These are phyloP conservation scores for Drusus annulatus DNA, from an alignment of 1,140 invertebrate genomes.

Conservation along the genomic window DNA sequence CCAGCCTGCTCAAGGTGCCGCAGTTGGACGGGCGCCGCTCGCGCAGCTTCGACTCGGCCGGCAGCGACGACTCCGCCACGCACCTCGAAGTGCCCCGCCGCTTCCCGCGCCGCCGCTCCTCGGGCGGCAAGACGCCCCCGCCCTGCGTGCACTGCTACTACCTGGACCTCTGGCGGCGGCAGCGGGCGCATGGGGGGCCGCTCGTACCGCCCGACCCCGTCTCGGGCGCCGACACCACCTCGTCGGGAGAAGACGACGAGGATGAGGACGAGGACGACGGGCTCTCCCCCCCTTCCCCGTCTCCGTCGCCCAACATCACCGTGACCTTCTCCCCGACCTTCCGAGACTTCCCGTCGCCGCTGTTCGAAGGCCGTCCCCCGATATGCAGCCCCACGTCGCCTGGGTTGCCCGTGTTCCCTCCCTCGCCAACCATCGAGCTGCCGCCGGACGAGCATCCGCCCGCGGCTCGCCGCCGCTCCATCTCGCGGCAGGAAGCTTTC, in stretches of 20 bases:
- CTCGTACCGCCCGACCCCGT: slow-evolving; percentile 50
- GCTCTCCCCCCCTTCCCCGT: slow-evolving; percentile 64
- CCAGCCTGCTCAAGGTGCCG: slow-evolving; percentile 76
- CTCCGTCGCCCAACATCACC: slow-evolving; percentile 72
- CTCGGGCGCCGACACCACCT: slow-evolving; percentile 65
- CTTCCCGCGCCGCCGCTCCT: slow-evolving; percentile 76
- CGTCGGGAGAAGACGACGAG: slow-evolving; percentile 69
- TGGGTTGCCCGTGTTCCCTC: slow-evolving; percentile 60
- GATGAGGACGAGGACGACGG: slow-evolving; percentile 71
- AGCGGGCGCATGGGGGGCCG: slow-evolving; percentile 67
- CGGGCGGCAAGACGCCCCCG: slow-evolving; percentile 75
- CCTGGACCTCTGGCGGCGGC: slow-evolving; percentile 75
- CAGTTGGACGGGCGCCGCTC: slow-evolving; percentile 77
- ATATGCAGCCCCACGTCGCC: slow-evolving; percentile 66
- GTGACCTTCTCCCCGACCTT: slow-evolving; percentile 79
- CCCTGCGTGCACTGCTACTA: slow-evolving; percentile 78
- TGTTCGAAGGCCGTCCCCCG: slow-evolving; percentile 70
- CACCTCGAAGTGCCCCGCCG: slow-evolving; percentile 79
- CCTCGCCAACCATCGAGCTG: slow-evolving; percentile 69
- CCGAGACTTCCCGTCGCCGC: slow-evolving; percentile 63
- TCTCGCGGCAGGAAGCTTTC: slow-evolving; percentile 85
- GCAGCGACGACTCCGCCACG: slow-evolving; percentile 76
- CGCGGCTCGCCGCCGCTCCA: slow-evolving; percentile 73
- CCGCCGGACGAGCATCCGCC: slow-evolving; percentile 67
- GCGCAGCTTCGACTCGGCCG: slow-evolving; percentile 84